phyloP scores from a whole-genome alignment of 2,797 vertebrate species.

The Arctocebus calabarensis region DNA sequence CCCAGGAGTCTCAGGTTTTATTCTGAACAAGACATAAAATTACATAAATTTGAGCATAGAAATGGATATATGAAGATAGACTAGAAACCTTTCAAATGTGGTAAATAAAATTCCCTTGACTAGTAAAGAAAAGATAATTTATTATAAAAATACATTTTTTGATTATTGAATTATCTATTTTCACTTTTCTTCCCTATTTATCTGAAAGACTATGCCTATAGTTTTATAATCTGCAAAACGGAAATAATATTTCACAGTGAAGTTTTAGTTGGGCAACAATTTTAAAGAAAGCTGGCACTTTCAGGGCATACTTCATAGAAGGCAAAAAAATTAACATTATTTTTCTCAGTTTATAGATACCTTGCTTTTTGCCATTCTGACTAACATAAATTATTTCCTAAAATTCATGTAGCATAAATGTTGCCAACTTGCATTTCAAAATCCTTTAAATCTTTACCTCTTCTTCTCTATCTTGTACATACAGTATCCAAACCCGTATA shows the following conservation, averaged over 20 bases:
- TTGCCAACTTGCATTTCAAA: conserved; percentile 24
- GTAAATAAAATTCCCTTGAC: neutral
- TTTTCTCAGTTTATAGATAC: neutral
- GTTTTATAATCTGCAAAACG: neutral
- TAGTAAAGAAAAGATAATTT: neutral
- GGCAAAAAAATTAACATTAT: neutral
- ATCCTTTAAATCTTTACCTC: neutral
- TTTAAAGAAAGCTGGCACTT: neutral
- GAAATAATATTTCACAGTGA: neutral
- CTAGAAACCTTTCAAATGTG: conserved; percentile 39
- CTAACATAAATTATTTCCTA: conserved; percentile 4
- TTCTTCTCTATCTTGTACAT: neutral
- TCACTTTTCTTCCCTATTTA: neutral
- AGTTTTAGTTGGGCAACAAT: neutral
- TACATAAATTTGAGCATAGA: conserved; percentile 25
- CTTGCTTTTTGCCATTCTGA: neutral
- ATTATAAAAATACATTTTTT: neutral
- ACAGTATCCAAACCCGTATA: neutral
- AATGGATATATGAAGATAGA: neutral
- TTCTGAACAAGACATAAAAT: conserved; percentile 12
- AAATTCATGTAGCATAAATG: neutral
- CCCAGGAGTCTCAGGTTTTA: neutral
- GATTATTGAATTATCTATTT: neutral
- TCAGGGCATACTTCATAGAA: neutral
- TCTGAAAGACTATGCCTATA: neutral